A percentile compares a stretch with the other conserved stretches of the same genome.
Conservation (phyloP, 92 coral and sea anemone genomes). For the Siderastrea radians region DNA sequence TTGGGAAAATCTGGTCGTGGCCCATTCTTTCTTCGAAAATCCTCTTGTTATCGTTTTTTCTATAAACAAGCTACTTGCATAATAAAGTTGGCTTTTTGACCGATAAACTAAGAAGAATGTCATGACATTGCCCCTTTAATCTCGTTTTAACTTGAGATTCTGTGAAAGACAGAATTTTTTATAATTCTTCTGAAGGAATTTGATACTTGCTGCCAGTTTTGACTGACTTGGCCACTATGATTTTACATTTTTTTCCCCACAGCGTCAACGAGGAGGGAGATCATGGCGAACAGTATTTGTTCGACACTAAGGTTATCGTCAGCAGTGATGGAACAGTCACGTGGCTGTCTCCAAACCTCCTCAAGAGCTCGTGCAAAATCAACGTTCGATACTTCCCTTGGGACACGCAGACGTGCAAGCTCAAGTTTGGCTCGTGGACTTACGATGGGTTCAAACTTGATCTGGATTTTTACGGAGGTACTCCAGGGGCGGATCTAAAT, state of each 20-base stretch:
- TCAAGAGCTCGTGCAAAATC: constrained; percentile 83
- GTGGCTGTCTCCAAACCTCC: constrained; percentile 88
- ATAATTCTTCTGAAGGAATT: no score
- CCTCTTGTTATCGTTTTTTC: no score
- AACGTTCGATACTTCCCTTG: constrained; percentile 88
- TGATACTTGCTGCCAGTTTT: no score
- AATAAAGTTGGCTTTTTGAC: no score
- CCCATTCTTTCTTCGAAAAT: no score
- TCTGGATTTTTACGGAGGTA: constrained; percentile 57
- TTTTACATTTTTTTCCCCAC: neutral
- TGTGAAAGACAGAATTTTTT: no score
- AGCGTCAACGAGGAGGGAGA: constrained; percentile 87
- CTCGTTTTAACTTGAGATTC: no score
- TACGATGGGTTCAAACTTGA: constrained; percentile 70
- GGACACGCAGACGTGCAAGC: constrained; percentile 83
- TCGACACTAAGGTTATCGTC: constrained; percentile 84
- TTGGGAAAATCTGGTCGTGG: no score
- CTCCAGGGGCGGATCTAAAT: constrained; percentile 50
- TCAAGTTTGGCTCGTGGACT: constrained; percentile 92
- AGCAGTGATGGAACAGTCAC: constrained; percentile 67
- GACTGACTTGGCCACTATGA: no score
- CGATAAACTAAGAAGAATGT: no score
- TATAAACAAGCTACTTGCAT: no score
- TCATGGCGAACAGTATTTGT: constrained; percentile 89
- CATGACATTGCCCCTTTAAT: no score